Percentiles rank a stretch among this genome's conserved stretches.
These are phyloP conservation scores for Sphecodes monilicornis DNA, from an alignment of 2,888 invertebrate genomes.

Conservation along the genomic window DNA sequence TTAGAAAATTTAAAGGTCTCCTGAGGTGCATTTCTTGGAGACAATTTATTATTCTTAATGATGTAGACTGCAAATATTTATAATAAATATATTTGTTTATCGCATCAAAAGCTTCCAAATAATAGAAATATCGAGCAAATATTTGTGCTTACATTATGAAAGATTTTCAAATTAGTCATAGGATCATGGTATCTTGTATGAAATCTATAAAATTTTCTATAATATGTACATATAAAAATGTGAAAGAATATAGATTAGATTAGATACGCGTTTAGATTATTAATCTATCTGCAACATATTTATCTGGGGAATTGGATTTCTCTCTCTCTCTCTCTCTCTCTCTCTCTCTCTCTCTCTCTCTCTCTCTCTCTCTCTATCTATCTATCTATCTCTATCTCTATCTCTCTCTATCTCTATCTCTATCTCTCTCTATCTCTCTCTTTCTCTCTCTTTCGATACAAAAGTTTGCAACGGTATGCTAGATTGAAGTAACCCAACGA, in stretches of 20 bases:
- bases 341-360: not conserved
- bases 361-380: no score
- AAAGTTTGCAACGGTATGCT: not conserved
- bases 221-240: no score
- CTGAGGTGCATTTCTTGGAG: no score
- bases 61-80: not conserved
- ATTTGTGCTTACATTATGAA: not conserved
- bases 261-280: not conserved
- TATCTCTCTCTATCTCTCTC: not conserved
- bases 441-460: no score
- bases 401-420: not conserved
- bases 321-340: not conserved
- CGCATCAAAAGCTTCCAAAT: not conserved
- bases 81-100: not conserved
- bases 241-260: not conserved
- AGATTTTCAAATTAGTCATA: not conserved
- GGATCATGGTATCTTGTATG: not conserved
- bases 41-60: not conserved
- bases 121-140: not conserved
- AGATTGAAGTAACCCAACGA: not conserved
- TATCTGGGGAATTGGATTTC: not conserved
- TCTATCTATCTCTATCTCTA: no score
- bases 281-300: not conserved
- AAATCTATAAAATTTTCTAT: no score
- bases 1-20: not conserved